Conservation (phyloP, 2,888 invertebrate genomes). For the Dugesia japonica region DNA sequence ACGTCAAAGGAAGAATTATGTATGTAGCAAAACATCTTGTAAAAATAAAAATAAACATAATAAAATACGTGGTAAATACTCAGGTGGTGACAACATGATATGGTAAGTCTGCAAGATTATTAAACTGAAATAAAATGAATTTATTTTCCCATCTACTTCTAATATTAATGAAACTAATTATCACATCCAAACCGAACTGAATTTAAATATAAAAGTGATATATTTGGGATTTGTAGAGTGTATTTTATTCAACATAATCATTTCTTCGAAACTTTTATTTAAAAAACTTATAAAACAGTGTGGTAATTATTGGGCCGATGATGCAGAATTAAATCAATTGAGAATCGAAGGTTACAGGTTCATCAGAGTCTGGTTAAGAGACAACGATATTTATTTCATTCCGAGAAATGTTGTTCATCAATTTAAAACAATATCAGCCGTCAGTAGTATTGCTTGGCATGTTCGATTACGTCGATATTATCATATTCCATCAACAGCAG, state of each 20-base stretch:
- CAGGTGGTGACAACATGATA: no score
- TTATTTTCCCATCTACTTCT: no score
- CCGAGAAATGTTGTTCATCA: conserved; percentile 94
- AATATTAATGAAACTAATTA: background rate
- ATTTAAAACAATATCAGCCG: conserved; percentile 80
- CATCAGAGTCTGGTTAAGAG: conserved; percentile 70
- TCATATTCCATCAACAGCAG: conserved; percentile 29
- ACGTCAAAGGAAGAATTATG: no score
- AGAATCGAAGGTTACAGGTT: conserved; percentile 81
- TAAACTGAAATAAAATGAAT: no score
- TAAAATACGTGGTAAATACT: no score
- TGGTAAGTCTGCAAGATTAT: no score
- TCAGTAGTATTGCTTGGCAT: conserved; percentile 68
- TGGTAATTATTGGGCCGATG: conserved; percentile 67
- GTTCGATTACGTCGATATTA: conserved; percentile 77
- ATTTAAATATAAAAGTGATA: no score
- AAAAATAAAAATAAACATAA: no score
- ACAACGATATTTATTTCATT: conserved; percentile 91
- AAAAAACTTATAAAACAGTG: conserved; percentile 51
- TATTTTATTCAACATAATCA: no score
- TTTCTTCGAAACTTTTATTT: background rate
- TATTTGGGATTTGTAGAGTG: no score
- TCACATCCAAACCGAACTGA: no score
- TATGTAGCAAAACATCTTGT: no score
- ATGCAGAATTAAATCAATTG: conserved; percentile 85